Base-by-base conservation (phyloP, 2,797 vertebrate species). In the Pangasius larnaudii region DNA sequence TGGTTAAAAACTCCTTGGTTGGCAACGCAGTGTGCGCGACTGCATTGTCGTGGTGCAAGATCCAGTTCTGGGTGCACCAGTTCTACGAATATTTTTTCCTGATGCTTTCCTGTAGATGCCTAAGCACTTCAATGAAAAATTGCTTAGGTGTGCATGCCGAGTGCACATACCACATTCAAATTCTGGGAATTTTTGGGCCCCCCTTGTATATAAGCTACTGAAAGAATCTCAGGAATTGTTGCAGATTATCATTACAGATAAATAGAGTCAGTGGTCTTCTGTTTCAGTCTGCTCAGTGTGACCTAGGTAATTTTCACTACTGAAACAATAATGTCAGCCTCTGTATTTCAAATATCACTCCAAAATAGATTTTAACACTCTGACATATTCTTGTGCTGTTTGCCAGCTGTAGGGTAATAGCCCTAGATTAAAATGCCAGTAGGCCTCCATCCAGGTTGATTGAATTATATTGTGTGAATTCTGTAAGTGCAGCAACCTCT, bases 271-370 rank as follows among this genome's bases (percentile, higher is more conserved):
- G n/a, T 51, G 69, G 24, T n/a, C 42, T 39, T 53, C 6, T 78
- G 51, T 79, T 36, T 46, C 58, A 19, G 49, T 27, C 49, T 67
- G 58, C 46, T 63, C 14, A 65, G 4, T 33, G 33, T 33, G 5
- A 33, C 7, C 7, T 85, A 46, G 53, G 18, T 80, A 14, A 69
- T 75, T 84, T 85, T 78, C 33, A 22, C 53, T 84, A 13, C 27
- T 79, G 49, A 58, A 71, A 78, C 56, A 75, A 79, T 79, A 85
- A 33, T 67, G 36, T n/a, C 39, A 83, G 42, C 36, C 36, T 63
- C 61, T 42, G 19, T 84, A 77, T 78, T 88, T 85, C 24, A 88
- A 85, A 88, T 88, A 51, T 77, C 87, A 88, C 49, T 85, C 11
- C 61, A 58, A 85, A 88, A 88, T 79, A 49, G 65, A 86, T 88